Evolutionary conservation across 2,797 vertebrate genomes (phyloP).

Genomic region (Crocodylus rhombifer): DNA sequence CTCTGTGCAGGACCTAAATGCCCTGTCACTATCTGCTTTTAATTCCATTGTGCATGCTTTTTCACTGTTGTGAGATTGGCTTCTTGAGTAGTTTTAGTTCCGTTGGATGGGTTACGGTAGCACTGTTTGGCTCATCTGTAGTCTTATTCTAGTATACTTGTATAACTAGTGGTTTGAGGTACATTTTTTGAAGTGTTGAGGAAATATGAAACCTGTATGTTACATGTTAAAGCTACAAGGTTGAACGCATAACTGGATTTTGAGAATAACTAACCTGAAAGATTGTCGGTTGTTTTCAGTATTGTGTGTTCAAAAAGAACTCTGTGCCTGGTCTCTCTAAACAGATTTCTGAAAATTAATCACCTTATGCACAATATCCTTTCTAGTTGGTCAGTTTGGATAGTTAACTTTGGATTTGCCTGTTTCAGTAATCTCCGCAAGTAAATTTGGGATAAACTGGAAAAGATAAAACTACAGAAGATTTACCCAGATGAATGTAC

Average conservation of each 20-base stretch:
- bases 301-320: slow-evolving; percentile 67
- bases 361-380: slow-evolving; percentile 60
- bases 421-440: slow-evolving; percentile 46
- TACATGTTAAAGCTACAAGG: slow-evolving; percentile 39
- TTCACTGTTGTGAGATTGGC: not conserved
- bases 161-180: slow-evolving; percentile 10
- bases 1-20: not conserved
- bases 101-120: not conserved
- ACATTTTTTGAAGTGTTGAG: slow-evolving; percentile 19
- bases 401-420: slow-evolving; percentile 50
- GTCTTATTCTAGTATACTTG: not conserved
- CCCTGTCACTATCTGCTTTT: not conserved
- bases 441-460: slow-evolving; percentile 55
- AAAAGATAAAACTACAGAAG: slow-evolving; percentile 37
- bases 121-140: not conserved
- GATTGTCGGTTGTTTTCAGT: slow-evolving; percentile 49
- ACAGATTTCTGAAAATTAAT: slow-evolving; percentile 39
- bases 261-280: slow-evolving; percentile 43
- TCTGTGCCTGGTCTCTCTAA: slow-evolving; percentile 69
- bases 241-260: slow-evolving; percentile 42
- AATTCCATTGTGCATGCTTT: not conserved
- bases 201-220: not conserved
- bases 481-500: slow-evolving; percentile 27
- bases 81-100: slow-evolving; percentile 7
- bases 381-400: slow-evolving; percentile 58